Base-by-base conservation (phyloP, 1,140 invertebrate genomes). In the Drosophila jambulina region DNA sequence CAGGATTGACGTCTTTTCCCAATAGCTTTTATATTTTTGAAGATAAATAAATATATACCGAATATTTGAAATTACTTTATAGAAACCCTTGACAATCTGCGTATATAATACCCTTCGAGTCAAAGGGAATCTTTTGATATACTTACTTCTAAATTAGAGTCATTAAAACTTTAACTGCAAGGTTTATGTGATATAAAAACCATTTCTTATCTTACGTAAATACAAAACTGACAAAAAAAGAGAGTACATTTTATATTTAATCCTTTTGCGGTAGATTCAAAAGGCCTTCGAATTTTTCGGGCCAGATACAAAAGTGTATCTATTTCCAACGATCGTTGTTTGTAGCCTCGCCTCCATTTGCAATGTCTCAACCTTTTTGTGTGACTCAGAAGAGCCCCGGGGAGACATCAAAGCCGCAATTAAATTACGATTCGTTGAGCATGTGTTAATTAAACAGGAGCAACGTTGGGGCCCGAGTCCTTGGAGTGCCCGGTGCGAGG, bases 361-460 rank as follows among this genome's bases (percentile, higher is more conserved):
- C 21, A 43, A 36, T 67, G 64, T 68, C 75, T 78, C 34, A 45
- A 63, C 32, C 25, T 65, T 46, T 51, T 68, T 65, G 46, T 59
- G 60, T 72, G 61, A 67, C 49, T 81, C 51, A 58, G 53, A 27
- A 17, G 36, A 29, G 42, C 74, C 59, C 61, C 38, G 48, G 62
- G 75, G 83, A 62, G 51, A 76, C 69, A 63, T 76, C 87, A 84
- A 75, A 77, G 85, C 71, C 72, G 86, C 88, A 91, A 91, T 91
- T 91, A 90, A 91, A 91, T 91, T 91, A 91, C 88, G 90, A 91
- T 91, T 90, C 88, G 88, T 82, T 81, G 90, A 91, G 82, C 90
- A 91, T 83, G 84, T 91, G 84, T 91, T 91, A 91, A 91, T 91
- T 91, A 91, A 78, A 91, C 91, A 84, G 80, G 78, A 69, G 72